phyloP scores from a whole-genome alignment of 2,797 vertebrate genomes.

The Tadarida brasiliensis region DNA sequence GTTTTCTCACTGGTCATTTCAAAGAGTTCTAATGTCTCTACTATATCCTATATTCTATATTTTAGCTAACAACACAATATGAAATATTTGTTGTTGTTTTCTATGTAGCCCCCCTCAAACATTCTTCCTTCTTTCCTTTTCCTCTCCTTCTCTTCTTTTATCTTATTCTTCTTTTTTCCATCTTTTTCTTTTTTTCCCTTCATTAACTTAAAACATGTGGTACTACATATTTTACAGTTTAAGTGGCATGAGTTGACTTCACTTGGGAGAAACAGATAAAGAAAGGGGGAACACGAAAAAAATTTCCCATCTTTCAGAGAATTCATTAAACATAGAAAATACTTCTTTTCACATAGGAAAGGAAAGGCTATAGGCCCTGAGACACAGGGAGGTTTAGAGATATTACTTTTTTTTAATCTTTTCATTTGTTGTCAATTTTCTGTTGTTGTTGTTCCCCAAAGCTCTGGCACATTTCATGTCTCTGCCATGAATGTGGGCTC shows the following conservation, averaged over 20 bases:
- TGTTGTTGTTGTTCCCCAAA: not conserved
- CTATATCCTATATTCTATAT: not conserved
- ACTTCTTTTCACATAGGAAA: not conserved
- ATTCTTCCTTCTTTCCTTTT: not conserved
- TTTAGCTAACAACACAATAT: not conserved
- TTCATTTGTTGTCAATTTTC: not conserved
- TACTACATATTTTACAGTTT: not conserved
- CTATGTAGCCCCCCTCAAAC: not conserved
- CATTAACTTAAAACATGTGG: not conserved
- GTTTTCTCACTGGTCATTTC: not conserved
- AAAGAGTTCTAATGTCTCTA: not conserved
- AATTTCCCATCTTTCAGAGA: not conserved
- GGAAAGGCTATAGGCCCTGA: not conserved
- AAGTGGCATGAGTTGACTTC: not conserved
- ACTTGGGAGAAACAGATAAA: not conserved
- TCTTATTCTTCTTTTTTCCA: not conserved
- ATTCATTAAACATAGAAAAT: not conserved
- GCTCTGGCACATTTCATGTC: not conserved
- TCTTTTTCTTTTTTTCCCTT: not conserved
- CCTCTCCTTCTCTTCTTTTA: not conserved
- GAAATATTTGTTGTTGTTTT: not conserved
- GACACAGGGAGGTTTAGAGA: not conserved
- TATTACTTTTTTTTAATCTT: not conserved
- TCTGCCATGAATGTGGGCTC: not conserved
- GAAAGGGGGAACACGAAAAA: not conserved